Evolutionary conservation across 2,888 invertebrate species (phyloP).

Genomic region (Sphaerophoria rueppellii): DNA sequence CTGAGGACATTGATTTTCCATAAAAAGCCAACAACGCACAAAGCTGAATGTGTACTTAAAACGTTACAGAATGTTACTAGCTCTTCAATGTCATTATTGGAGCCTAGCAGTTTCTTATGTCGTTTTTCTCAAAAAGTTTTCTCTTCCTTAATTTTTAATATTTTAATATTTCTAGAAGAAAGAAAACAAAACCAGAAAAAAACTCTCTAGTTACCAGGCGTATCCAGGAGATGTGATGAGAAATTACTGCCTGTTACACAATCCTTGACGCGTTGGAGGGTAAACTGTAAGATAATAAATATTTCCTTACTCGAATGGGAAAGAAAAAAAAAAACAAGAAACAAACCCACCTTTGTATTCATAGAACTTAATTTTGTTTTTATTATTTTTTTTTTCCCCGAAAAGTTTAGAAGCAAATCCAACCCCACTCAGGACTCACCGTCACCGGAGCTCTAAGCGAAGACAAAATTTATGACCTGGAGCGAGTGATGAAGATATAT

Average conservation of each 20-base stretch:
- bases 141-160: background rate
- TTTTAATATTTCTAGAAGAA: background rate
- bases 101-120: background rate
- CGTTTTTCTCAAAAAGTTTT: background rate
- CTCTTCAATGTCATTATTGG: too few relatives aligned
- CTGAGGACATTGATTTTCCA: too few relatives aligned
- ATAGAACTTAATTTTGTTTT: conserved; percentile 10
- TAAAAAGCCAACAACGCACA: too few relatives aligned
- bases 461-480: conserved; percentile 26
- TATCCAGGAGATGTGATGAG: conserved; percentile 25
- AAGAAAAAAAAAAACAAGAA: background rate
- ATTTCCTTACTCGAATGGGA: conserved; percentile 2
- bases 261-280: conserved; percentile 35
- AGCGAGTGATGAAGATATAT: conserved; percentile 36
- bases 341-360: conserved; percentile 7
- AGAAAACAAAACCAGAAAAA: background rate
- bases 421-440: background rate
- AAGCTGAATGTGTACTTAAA: too few relatives aligned
- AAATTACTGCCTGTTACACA: conserved; percentile 25
- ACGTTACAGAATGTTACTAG: too few relatives aligned
- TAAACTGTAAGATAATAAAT: conserved; percentile 30
- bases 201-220: background rate
- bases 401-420: background rate
- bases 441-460: background rate
- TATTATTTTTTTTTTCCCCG: background rate